Evolutionary conservation across 2,797 vertebrate genomes (phyloP).

Genomic region (Notoglanidium macrostoma): DNA sequence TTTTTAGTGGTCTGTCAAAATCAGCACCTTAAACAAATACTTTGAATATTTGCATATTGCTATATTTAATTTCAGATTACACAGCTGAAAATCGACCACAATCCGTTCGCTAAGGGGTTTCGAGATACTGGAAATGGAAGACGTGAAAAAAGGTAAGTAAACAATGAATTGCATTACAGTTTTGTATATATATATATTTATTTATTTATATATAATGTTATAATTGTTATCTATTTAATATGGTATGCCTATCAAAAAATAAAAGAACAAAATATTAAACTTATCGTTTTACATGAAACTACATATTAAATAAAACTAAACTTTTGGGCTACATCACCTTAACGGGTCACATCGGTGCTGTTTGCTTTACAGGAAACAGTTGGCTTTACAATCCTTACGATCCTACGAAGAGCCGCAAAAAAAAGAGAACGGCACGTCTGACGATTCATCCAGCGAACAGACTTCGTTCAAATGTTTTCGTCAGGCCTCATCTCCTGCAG

Average conservation of each 20-base stretch:
- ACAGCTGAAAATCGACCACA: conserved; percentile 98
- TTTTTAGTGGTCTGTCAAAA: background rate
- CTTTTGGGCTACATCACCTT: background rate
- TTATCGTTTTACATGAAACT: background rate
- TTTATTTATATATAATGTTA: too few species aligned
- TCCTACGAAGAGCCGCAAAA: conserved; percentile 95
- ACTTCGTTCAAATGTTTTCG: conserved; percentile 89
- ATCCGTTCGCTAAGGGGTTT: conserved; percentile 98
- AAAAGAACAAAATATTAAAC: background rate
- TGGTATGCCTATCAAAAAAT: background rate
- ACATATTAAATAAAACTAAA: background rate
- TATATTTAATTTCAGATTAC: conserved; percentile 77
- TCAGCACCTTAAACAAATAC: background rate
- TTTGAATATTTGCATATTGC: background rate
- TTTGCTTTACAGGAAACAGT: conserved; percentile 83
- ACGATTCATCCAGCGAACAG: conserved; percentile 95
- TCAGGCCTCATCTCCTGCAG: conserved; percentile 87
- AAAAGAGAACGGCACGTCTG: conserved; percentile 89
- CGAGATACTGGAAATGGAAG: conserved; percentile 97
- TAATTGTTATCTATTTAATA: too few species aligned
- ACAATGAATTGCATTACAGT: background rate
- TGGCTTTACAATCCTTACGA: conserved; percentile 94
- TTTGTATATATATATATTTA: too few species aligned
- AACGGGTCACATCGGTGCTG: background rate
- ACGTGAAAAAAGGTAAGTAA: conserved; percentile 89